These are phyloP conservation scores for Lasioglossum zephyrum DNA, from an alignment of 2,888 invertebrate species.

Conservation along the genomic window DNA sequence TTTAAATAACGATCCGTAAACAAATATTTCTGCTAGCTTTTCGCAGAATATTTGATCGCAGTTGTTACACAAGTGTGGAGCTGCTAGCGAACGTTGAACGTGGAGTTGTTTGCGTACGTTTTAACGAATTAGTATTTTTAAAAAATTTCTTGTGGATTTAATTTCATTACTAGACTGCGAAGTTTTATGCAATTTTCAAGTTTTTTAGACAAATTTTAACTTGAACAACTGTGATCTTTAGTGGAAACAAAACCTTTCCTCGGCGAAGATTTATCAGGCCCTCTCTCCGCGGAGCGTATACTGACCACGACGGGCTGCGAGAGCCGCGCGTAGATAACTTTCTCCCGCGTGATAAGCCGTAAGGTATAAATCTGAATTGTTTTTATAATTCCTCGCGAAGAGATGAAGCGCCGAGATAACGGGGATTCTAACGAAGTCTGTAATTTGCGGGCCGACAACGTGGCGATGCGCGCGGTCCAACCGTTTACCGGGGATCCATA, in stretches of 20 bases:
- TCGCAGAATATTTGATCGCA: background rate
- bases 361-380: conserved; percentile 81
- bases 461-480: conserved; percentile 55
- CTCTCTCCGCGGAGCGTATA: conserved; percentile 51
- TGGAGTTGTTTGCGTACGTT: no score
- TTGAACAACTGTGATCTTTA: conserved; percentile 66
- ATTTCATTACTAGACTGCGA: background rate
- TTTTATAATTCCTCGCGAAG: conserved; percentile 76
- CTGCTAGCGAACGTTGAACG: no score
- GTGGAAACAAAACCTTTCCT: conserved; percentile 71
- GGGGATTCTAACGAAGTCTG: conserved; percentile 80
- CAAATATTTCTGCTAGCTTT: background rate
- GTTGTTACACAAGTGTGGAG: background rate
- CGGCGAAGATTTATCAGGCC: conserved; percentile 63
- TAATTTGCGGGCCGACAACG: conserved; percentile 76
- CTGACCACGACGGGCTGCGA: conserved; percentile 45
- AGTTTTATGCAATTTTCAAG: no score
- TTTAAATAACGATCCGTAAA: background rate
- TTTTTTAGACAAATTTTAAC: no score
- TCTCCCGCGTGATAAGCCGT: conserved; percentile 76
- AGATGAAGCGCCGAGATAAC: conserved; percentile 79
- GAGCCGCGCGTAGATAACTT: conserved; percentile 73
- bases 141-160: background rate
- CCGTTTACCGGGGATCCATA: conserved; percentile 44
- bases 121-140: background rate